Base-by-base conservation (phyloP, 2,888 invertebrate genomes). In the Polymixis flavicincta region DNA sequence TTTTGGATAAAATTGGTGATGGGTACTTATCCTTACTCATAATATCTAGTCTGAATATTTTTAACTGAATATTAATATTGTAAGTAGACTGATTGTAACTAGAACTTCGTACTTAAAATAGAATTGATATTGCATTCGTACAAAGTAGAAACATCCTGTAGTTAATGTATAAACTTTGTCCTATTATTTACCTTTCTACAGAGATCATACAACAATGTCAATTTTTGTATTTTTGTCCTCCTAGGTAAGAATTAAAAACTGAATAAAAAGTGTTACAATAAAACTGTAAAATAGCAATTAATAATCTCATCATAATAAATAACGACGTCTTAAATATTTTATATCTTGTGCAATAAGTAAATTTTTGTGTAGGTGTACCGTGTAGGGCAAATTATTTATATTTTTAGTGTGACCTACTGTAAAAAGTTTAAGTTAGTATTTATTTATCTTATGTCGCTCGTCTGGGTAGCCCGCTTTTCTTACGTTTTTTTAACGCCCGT, bases 11-110 rank as follows among this genome's bases (percentile, higher is more conserved):
- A 22, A 76, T 42, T 45, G 19, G 22, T 32, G 17, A 59, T 65
- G 50, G 19, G 52, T 59, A 32, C 32, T 32, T 4, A 52, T 71
- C 25, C 7, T 13, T 64, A 57, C 19, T 71, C 14, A 48, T 64
- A 61, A 32, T 54, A 68, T 76, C 82, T 80, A 80, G 82, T 84
- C 80, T 73, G 60, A 73, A 65, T 69, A 74, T 75, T 69, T 25
- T 54, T 55, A 68, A 45, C 9, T 54, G 13, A 48, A 25, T 59
- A 70, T 73, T 50, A 52, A 45, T 70, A 66, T 55, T 72, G 9
- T 70, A 42, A 37, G 76, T 80, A 80, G 76, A 84, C 76, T 82
- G 72, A 82, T 73, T 76, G 80, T 71, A 76, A 54, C 11, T 37
- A 66, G 32, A 37, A 4, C 54, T 37, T 66, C 22, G 55, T 78